phyloP scores from a whole-genome alignment of 2,113 vertebrate genomes.

The Melanerpes aurifrons region DNA sequence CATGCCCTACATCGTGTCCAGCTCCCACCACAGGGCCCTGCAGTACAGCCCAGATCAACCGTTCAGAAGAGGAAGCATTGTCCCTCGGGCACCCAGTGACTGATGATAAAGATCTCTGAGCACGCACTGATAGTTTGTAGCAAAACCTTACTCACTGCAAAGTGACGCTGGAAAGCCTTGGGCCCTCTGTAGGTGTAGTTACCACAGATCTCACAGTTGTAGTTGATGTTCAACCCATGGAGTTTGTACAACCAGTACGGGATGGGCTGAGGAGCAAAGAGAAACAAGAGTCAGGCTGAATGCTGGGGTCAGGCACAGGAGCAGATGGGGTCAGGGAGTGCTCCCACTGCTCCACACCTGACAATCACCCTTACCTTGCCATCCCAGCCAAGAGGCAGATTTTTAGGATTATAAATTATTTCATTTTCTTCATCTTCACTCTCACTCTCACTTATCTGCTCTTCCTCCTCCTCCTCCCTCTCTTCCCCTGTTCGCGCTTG shows the following conservation, averaged over 20 bases:
- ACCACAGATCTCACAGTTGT: slow-evolving; percentile 99
- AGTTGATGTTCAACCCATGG: slow-evolving; percentile 97
- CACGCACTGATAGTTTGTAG: neutral
- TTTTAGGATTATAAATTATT: slow-evolving; percentile 99
- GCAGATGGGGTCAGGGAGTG: accelerated
- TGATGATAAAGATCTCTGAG: accelerated
- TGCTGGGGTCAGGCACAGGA: neutral
- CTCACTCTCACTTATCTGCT: slow-evolving; percentile 97
- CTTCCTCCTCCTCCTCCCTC: slow-evolving; percentile 96
- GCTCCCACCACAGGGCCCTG: accelerated
- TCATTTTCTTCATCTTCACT: slow-evolving; percentile 98
- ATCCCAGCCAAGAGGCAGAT: slow-evolving; percentile 96
- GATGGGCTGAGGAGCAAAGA: slow-evolving; percentile 84
- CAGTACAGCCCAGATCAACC: neutral
- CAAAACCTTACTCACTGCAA: slow-evolving; percentile 77
- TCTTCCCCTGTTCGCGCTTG: slow-evolving; percentile 97
- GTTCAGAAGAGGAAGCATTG: neutral
- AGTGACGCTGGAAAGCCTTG: slow-evolving; percentile 96
- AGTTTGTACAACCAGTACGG: slow-evolving; percentile 98
- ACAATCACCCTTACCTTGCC: slow-evolving; percentile 82
- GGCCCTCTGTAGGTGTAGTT: slow-evolving; percentile 98
- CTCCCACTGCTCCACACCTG: neutral
- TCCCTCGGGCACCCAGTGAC: neutral
- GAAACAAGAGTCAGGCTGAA: neutral
- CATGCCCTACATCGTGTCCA: accelerated